Evolutionary conservation across 2,113 vertebrate genomes (phyloP), one percentile per base, ranked within the genome.

Genomic region (Apeltes quadracus): DNA sequence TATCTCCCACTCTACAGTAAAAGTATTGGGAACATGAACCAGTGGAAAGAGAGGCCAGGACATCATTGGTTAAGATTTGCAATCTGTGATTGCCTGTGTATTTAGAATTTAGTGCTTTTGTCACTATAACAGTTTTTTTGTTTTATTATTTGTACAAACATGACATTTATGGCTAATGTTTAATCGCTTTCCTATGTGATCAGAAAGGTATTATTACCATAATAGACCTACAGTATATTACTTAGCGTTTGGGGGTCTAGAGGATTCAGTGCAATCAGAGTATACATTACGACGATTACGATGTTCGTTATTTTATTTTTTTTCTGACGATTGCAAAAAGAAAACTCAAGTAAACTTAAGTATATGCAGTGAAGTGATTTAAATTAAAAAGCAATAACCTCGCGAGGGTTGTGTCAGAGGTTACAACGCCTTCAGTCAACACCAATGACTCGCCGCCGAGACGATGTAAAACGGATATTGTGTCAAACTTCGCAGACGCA

Each of bases 21-120:
- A 73, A 75, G 54, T 20, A n/a, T 83, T 86, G 77, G 79, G 79
- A 84, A 78, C 71, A 54, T 55, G 25, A 51, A 48, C 29, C 12
- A 7, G 55, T 63, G 10, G 53, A 78, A 67, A 43, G 72, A 71
- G 82, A 72, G 71, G 62, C 64, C 62, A 55, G 57, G 85, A 86
- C 81, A 54, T 92, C 90, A 86, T 90, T 83, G 73, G 63, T 76
- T 90, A 87, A 86, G 86, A 91, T 93, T 93, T 97, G 97, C 97
- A 98, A 94, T 99, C 97, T 94, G 96, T 98, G 96, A 98, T 96
- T 97, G 96, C 96, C 94, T 92, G 87, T 93, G 94, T 95, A 93
- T 91, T 93, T 92, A 90, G 91, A 93, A 89, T 81, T 76, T 91
- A 93, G 94, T 93, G 94, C 90, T 84, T 93, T 90, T 92, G 92